Evolutionary conservation across 2,113 vertebrate genomes (phyloP).

Genomic region (Aphelocoma coerulescens): DNA sequence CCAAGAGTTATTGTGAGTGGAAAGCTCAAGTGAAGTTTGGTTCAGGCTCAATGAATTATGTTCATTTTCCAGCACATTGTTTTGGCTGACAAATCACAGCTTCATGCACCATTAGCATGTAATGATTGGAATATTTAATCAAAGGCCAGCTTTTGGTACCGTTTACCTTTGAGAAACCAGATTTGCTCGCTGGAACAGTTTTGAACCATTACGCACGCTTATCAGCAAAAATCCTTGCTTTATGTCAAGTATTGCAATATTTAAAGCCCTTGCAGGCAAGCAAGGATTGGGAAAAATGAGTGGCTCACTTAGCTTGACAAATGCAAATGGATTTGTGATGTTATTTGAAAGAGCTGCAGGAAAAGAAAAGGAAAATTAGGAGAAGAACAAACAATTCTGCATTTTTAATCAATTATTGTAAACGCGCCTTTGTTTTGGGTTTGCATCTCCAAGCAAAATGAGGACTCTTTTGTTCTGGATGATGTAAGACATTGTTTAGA

Average conservation of each 20-base stretch:
- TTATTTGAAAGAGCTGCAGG: not conserved
- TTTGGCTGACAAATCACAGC: slow-evolving; percentile 72
- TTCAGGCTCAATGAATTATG: slow-evolving; percentile 63
- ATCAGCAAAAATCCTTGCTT: slow-evolving; percentile 25
- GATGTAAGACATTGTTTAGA: not conserved
- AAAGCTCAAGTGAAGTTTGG: slow-evolving; percentile 38
- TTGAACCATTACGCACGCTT: slow-evolving; percentile 48
- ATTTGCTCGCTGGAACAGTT: slow-evolving; percentile 69
- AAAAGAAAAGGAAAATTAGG: slow-evolving; percentile 7
- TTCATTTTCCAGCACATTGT: slow-evolving; percentile 61
- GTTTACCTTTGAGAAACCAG: slow-evolving; percentile 64
- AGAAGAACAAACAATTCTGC: not conserved
- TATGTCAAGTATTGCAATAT: slow-evolving; percentile 34
- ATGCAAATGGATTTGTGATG: not conserved
- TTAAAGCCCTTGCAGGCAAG: not conserved
- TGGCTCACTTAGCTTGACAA: not conserved
- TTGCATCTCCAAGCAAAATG: not conserved
- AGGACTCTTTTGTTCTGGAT: not conserved
- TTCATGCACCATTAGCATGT: slow-evolving; percentile 66
- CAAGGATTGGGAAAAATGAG: slow-evolving; percentile 3
- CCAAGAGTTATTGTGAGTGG: slow-evolving; percentile 30
- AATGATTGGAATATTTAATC: slow-evolving; percentile 72
- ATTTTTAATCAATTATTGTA: not conserved
- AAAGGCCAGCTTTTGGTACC: slow-evolving; percentile 64
- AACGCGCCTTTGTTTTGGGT: not conserved